phyloP scores from a whole-genome alignment of 2,797 vertebrate genomes.

The Pseudochaenichthys georgianus region DNA sequence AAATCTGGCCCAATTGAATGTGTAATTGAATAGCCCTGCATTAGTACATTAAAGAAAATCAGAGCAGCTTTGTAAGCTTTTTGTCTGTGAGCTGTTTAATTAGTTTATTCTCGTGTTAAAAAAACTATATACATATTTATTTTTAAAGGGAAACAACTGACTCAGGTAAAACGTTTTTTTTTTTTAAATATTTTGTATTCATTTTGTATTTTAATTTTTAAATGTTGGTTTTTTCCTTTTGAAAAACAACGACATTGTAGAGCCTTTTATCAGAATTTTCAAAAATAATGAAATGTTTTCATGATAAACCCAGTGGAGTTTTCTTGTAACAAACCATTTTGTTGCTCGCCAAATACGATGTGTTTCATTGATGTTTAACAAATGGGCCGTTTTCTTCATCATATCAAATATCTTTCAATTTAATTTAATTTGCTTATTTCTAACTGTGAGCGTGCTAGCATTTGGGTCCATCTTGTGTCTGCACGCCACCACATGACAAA shows the following conservation, averaged over 20 bases:
- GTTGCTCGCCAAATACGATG: neutral
- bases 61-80: slow-evolving; percentile 2
- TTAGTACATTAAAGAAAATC: neutral
- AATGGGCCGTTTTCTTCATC: neutral
- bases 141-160: neutral
- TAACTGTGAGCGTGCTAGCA: neutral
- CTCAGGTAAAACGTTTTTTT: no score
- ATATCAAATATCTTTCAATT: neutral
- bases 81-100: neutral
- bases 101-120: neutral
- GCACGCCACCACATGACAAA: no score
- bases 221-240: neutral
- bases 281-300: neutral
- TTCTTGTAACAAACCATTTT: neutral
- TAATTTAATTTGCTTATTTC: neutral
- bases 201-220: no score
- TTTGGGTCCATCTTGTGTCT: neutral
- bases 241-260: neutral
- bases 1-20: no score
- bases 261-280: neutral
- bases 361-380: neutral
- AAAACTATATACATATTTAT: neutral
- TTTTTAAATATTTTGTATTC: no score
- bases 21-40: no score
- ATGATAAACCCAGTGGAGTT: neutral